Percentiles rank a stretch among this genome's conserved stretches.
Conservation (phyloP, 2,888 invertebrate species). For the Napeogenes sylphis region DNA sequence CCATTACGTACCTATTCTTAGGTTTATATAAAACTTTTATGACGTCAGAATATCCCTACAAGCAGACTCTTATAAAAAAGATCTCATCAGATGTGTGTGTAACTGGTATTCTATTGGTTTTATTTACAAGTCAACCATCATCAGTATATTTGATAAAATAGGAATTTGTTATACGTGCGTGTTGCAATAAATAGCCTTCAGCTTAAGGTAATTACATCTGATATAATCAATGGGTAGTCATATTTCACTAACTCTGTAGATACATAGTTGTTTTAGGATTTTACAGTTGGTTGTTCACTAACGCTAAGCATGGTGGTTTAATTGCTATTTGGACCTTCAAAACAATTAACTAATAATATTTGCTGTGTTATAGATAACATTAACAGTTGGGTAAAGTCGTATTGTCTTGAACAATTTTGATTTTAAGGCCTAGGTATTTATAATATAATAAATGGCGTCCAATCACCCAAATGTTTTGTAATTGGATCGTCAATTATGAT, state of each 20-base stretch:
- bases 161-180: slow-evolving; percentile 1
- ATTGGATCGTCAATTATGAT: too few relatives aligned
- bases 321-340: background rate
- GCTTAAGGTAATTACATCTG: background rate
- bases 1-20: background rate
- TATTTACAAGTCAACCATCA: background rate
- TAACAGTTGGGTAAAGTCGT: too few relatives aligned
- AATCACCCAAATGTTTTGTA: too few relatives aligned
- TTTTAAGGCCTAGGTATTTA: too few relatives aligned
- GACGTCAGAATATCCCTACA: background rate
- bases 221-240: background rate
- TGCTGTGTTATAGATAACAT: background rate
- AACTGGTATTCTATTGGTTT: background rate
- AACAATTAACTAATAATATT: background rate
- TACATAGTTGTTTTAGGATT: background rate
- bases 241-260: background rate
- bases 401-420: too few relatives aligned
- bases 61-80: background rate
- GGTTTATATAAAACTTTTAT: background rate
- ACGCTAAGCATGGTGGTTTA: too few relatives aligned
- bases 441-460: too few relatives aligned
- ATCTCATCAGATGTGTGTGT: background rate
- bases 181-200: background rate
- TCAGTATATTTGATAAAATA: background rate
- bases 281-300: too few relatives aligned